Evolutionary conservation across 2,888 invertebrate genomes (phyloP), one percentile per base, ranked within the genome.

Genomic region (Malacosoma neustria): DNA sequence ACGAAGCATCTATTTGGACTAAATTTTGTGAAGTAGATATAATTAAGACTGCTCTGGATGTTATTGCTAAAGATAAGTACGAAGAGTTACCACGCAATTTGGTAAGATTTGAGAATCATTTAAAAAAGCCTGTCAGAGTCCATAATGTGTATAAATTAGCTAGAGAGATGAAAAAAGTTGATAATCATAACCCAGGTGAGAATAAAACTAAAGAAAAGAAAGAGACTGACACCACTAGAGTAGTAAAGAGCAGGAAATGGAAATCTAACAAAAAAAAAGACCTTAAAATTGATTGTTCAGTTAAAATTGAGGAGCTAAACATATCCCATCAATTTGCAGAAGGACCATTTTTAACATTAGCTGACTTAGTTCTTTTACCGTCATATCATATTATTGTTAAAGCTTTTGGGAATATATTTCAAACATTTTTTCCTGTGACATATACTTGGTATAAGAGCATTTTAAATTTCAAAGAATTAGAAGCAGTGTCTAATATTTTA

Each of bases 1-100:
- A 94, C 14, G 96, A 96, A 75, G 88, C 90, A 5, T 95, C 96
- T 5, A 86, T 93, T 30, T 97, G 96, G 97, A 97, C 97, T 0
- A 93, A 92, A 57, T 96, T 96, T 66, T 97, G 97, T 84, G 97
- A 97, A 85, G 87, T 93, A 3, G 94, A 96, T 61, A 79, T 96
- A 32, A 87, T 93, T 7, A 67, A 77, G 36, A 88, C 91, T 1
- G 73, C 92, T 0, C 87, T 87, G 42, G 56, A 73, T n/a, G 49
- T 89, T 34, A 49, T 85, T 12, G 49, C 30, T 13, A 34, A 22
- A 11, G 48, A 52, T 11, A 50, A 47, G 29, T 39, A 68, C 13
- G 39, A 55, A 31, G 58, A 69, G 44, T 45, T 96, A 37, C 94
- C 96, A 0, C 66, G 75, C n/a, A 90, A 91, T 56, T 67, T 97